Conservation (phyloP, 2,888 invertebrate genomes). For the Polydrusus tereticollis region DNA sequence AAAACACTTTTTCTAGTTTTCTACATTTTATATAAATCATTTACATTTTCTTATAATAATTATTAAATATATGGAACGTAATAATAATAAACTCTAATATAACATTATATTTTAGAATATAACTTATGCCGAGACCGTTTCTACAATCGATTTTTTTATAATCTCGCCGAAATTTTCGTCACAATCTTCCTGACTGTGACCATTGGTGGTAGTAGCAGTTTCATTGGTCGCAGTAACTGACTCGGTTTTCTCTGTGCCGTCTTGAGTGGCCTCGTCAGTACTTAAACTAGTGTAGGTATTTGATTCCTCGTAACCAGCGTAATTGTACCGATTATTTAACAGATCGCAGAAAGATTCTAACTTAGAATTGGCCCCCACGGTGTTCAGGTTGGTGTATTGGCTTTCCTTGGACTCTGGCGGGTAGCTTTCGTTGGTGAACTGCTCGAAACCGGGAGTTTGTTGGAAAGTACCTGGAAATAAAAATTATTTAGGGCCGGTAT, state of each 20-base stretch:
- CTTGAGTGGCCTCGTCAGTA: constrained; percentile 38
- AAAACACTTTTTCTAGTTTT: constrained; percentile 66
- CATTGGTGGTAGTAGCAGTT: constrained; percentile 56
- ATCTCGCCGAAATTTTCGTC: constrained; percentile 91
- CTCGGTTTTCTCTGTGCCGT: constrained; percentile 35
- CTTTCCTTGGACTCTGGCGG: constrained; percentile 65
- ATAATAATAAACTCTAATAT: constrained; percentile 55
- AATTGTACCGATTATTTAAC: constrained; percentile 71
- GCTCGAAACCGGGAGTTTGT: constrained; percentile 63
- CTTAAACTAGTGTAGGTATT: constrained; percentile 36
- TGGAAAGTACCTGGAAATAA: constrained; percentile 61
- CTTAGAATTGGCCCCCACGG: constrained; percentile 73
- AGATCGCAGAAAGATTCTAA: constrained; percentile 79
- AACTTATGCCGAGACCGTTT: constrained; percentile 71
- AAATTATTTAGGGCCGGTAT: too few relatives aligned
- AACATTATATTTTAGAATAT: constrained; percentile 49
- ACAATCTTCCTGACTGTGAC: constrained; percentile 61
- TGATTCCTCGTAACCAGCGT: constrained; percentile 68
- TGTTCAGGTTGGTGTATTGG: constrained; percentile 78
- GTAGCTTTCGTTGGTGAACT: constrained; percentile 42
- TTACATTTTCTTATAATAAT: constrained; percentile 61
- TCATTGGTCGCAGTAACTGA: constrained; percentile 61
- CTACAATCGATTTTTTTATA: constrained; percentile 93
- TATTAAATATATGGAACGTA: constrained; percentile 64
- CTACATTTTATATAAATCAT: constrained; percentile 67